These are phyloP conservation scores for Stigmatopora nigra DNA, from an alignment of 2,113 vertebrate species.

Conservation along the genomic window DNA sequence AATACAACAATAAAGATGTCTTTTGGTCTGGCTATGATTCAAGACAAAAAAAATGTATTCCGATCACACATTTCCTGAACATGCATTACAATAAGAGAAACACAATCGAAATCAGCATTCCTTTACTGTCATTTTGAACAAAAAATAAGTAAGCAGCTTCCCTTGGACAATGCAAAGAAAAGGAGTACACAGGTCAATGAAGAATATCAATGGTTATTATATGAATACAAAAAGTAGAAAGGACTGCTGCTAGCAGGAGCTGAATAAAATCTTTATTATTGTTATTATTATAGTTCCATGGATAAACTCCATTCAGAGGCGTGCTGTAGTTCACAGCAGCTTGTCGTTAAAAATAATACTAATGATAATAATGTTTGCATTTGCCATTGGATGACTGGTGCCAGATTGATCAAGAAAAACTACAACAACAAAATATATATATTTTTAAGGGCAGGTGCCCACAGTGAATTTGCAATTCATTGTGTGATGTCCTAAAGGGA, in stretches of 20 bases:
- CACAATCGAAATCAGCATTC: neutral
- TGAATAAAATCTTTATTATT: neutral
- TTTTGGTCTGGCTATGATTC: neutral
- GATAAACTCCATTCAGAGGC: neutral
- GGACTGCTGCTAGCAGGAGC: neutral
- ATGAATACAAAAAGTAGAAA: too few relatives aligned
- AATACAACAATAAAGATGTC: neutral
- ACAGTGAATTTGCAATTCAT: neutral
- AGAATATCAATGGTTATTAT: too few relatives aligned
- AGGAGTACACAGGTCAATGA: too few relatives aligned
- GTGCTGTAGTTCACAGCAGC: neutral
- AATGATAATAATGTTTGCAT: neutral
- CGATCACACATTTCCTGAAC: constrained; percentile 2
- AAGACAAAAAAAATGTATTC: constrained; percentile 6
- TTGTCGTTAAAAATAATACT: neutral
- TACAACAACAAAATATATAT: neutral
- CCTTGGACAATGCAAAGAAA: too few relatives aligned
- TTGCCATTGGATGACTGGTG: neutral
- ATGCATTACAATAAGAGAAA: neutral
- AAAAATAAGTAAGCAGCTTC: too few relatives aligned
- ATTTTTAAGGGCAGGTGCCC: neutral
- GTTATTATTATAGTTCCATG: too few relatives aligned
- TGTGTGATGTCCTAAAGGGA: constrained; percentile 5
- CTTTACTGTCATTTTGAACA: too few relatives aligned
- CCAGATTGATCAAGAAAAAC: neutral